Percentiles rank a stretch among this genome's conserved stretches.
Evolutionary conservation across 2,888 invertebrate genomes (phyloP).

Genomic region (Hirtodrosophila alboralis): DNA sequence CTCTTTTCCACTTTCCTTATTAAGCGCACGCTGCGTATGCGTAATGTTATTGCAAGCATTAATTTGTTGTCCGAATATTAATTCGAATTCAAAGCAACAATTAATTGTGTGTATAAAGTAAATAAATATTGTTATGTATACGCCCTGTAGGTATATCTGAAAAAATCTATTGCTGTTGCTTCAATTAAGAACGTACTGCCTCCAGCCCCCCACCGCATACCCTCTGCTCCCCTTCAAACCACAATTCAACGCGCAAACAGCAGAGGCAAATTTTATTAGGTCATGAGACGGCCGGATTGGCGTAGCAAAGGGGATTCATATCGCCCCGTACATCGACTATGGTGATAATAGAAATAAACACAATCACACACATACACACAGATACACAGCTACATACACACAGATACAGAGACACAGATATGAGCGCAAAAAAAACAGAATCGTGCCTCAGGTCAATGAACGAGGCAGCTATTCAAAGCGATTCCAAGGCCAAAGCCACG

Average conservation of each 20-base stretch:
- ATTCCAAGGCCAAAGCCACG: constrained; percentile 82
- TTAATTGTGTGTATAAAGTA: constrained; percentile 19
- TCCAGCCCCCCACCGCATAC: not conserved
- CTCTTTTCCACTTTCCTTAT: too few species aligned
- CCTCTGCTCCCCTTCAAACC: not conserved
- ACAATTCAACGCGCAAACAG: constrained; percentile 18
- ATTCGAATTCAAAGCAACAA: constrained; percentile 18
- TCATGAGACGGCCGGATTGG: constrained; percentile 55
- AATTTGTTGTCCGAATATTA: constrained; percentile 21
- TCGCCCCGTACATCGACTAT: constrained; percentile 68
- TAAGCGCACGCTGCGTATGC: constrained; percentile 24
- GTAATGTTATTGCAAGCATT: constrained; percentile 15
- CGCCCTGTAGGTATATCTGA: constrained; percentile 9
- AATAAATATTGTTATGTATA: constrained; percentile 6
- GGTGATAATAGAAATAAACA: constrained; percentile 73
- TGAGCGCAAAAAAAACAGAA: constrained; percentile 56
- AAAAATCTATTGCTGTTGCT: constrained; percentile 28
- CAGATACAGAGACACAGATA: constrained; percentile 17
- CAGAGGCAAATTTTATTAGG: constrained; percentile 69
- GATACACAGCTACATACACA: constrained; percentile 13
- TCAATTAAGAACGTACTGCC: constrained; percentile 42
- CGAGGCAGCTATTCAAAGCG: constrained; percentile 65
- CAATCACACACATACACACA: constrained; percentile 31
- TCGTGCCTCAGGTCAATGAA: constrained; percentile 71
- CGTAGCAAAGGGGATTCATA: constrained; percentile 60